phyloP scores from a whole-genome alignment of 2,888 invertebrate genomes.

The Caenorhabditis angaria region DNA sequence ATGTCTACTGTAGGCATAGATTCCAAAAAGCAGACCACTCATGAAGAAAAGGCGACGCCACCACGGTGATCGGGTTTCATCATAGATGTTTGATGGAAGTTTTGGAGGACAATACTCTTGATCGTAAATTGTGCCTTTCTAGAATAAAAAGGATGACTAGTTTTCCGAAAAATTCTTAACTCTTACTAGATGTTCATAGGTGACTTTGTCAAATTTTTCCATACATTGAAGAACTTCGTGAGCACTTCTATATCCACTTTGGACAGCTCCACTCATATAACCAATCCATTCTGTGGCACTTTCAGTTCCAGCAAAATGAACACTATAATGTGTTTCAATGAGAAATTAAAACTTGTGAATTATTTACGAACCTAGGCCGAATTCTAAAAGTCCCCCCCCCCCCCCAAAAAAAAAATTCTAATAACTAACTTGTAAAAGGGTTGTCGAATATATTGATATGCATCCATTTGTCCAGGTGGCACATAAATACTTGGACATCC shows the following conservation, averaged over 20 bases:
- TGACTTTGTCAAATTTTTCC: conserved; percentile 28
- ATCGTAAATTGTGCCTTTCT: conserved; percentile 10
- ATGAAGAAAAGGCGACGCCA: conserved; percentile 46
- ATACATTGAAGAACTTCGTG: conserved; percentile 40
- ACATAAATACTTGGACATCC: conserved; percentile 73
- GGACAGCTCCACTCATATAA: conserved; percentile 73
- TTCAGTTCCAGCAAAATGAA: conserved; percentile 73
- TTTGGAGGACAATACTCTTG: neutral
- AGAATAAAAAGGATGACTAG: neutral
- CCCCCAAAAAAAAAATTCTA: too few relatives aligned
- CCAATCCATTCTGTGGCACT: conserved; percentile 73
- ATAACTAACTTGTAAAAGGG: conserved; percentile 46
- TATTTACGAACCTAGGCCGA: neutral
- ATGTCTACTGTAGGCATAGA: conserved; percentile 45
- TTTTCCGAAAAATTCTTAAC: neutral
- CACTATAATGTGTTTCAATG: conserved; percentile 24
- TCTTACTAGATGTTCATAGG: conserved; percentile 40
- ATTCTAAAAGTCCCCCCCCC: neutral
- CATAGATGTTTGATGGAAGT: neutral
- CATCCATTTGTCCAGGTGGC: conserved; percentile 70
- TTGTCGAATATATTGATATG: conserved; percentile 47
- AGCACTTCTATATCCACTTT: conserved; percentile 48
- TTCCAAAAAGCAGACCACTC: conserved; percentile 33
- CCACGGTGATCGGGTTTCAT: conserved; percentile 19
- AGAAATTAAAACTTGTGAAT: neutral